Conservation (phyloP, 2,888 invertebrate species). For the Phaonia tiefii region DNA sequence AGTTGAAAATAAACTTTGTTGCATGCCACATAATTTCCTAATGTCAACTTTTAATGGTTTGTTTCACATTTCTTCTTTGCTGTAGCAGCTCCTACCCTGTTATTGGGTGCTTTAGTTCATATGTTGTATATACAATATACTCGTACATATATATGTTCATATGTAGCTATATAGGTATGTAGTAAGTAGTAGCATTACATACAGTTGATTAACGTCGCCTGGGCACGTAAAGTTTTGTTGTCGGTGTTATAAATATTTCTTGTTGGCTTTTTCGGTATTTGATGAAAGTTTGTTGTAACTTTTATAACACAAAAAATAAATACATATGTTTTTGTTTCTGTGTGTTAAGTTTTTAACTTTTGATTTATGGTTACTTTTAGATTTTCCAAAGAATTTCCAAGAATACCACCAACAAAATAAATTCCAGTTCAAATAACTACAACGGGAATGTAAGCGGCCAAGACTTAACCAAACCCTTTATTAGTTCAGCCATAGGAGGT, state of each 20-base stretch:
- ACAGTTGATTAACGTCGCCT: slow-evolving; percentile 62
- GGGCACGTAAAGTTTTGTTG: slow-evolving; percentile 65
- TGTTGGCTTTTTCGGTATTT: slow-evolving; percentile 22
- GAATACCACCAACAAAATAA: slow-evolving; percentile 30
- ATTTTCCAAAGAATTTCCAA: slow-evolving; percentile 49
- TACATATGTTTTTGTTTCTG: slow-evolving; percentile 37
- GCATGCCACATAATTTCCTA: slow-evolving; percentile 71
- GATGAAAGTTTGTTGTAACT: slow-evolving; percentile 60
- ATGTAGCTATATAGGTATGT: neutral
- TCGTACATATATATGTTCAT: slow-evolving; percentile 9
- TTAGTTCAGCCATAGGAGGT: neutral
- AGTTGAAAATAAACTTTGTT: slow-evolving; percentile 76
- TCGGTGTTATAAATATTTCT: slow-evolving; percentile 56
- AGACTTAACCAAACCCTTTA: slow-evolving; percentile 20
- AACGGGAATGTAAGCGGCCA: slow-evolving; percentile 24
- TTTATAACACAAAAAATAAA: slow-evolving; percentile 45
- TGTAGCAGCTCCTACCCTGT: slow-evolving; percentile 3
- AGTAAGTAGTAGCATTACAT: slow-evolving; percentile 46
- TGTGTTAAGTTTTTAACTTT: slow-evolving; percentile 44
- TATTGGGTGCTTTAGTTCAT: neutral
- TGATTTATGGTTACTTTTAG: slow-evolving; percentile 55
- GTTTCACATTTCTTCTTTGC: slow-evolving; percentile 68
- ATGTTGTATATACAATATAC: neutral
- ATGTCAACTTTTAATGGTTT: slow-evolving; percentile 76
- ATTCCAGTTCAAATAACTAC: slow-evolving; percentile 13